Base-by-base conservation (phyloP, 1,140 invertebrate species). In the Arion vulgaris region DNA sequence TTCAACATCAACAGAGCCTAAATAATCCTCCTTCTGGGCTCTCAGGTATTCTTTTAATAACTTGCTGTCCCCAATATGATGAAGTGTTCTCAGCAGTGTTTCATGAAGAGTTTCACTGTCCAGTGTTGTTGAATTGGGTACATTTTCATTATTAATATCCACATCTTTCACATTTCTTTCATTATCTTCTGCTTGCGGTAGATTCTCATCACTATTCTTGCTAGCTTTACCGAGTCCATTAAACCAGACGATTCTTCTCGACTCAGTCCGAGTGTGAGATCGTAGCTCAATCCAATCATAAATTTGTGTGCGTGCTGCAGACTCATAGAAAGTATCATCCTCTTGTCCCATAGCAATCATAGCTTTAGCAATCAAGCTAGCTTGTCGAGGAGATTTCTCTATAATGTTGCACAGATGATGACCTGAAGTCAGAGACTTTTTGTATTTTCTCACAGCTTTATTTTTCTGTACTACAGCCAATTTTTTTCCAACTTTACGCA, bases 321-420 rank as follows among this genome's bases (percentile, higher is more conserved):
- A 73, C 0, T 73, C 68, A 28, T 5, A 15, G 2, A 39, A 9
- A 0, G 72, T 41, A 13, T n/a, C 49, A 1, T 81, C 80, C 49
- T 81, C 80, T 34, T 81, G 80, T 28, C 57, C 80, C 80, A 81
- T 72, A 26, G 80, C 80, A 15, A 81, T 81, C 80, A 81, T 81
- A 23, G 80, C 80, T n/a, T 81, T 81, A 19, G 80, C 80, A 15
- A 73, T 51, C 11, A 81, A 34, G 49, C 80, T 81, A 28, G 80
- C 80, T n/a, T 81, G 80, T 34, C 80, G 34, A 1, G 80, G 80
- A 28, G 45, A 81, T n/a, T 74, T 81, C 49, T 81, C 80, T 74
- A 81, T 81, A 19, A 81, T 81, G 32, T 81, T 81, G 49, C 71
- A 32, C 32, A 74, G 69, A 45, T 62, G 41, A 39, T 81, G 80